phyloP scores from a whole-genome alignment of 2,797 vertebrate genomes.

The Sciurus vulgaris region DNA sequence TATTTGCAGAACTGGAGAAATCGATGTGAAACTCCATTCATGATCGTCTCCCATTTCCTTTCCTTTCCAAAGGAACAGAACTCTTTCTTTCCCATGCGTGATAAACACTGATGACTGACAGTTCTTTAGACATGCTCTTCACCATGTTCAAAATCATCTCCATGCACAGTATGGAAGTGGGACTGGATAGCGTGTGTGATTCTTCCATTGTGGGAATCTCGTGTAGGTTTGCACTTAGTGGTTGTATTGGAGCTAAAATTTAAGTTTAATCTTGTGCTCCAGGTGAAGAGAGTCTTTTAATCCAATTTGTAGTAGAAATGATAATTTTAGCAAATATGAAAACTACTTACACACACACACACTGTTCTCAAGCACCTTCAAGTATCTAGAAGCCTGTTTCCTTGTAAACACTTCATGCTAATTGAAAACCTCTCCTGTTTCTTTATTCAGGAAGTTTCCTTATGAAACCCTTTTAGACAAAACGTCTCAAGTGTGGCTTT shows the following conservation, averaged over 20 bases:
- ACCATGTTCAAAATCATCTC: accelerated
- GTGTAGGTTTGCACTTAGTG: neutral
- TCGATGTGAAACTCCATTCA: accelerated
- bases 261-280: neutral
- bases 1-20: neutral
- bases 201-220: neutral
- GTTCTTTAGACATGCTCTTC: accelerated
- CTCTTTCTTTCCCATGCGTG: neutral
- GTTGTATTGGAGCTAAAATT: neutral
- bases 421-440: constrained; percentile 59
- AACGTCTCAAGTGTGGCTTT: neutral
- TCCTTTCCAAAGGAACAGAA: neutral
- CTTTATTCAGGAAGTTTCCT: constrained; percentile 50
- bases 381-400: constrained; percentile 60
- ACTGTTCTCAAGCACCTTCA: constrained; percentile 57
- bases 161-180: accelerated
- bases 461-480: neutral
- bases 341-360: constrained; percentile 9
- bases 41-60: accelerated
- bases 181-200: accelerated
- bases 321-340: constrained; percentile 48
- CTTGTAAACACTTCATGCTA: constrained; percentile 69
- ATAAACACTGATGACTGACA: accelerated
- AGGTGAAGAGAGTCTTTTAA: constrained; percentile 26
- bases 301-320: constrained; percentile 36